Evolutionary conservation across 2,113 vertebrate species (phyloP), one percentile per base, ranked within the genome.

Genomic region (Trachemys scripta): DNA sequence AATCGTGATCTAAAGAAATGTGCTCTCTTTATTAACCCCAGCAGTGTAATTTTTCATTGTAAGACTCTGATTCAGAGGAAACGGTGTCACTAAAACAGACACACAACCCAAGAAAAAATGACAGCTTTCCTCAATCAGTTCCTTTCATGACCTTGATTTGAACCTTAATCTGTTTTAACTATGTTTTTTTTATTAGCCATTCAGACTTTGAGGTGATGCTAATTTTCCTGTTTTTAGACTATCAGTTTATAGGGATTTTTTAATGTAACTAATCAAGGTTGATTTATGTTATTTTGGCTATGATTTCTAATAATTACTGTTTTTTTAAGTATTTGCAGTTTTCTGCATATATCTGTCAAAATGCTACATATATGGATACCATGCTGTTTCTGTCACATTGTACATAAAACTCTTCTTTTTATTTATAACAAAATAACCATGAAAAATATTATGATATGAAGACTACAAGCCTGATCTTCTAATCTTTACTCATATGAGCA

Each of bases 141-240:
- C 95, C 98, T 98, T 98, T 98, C 97, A 93, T 98, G 98, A 98
- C 98, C 98, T 98, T 97, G 93, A 98, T 97, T 98, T 98, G 98
- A 98, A 98, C 98, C 97, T 97, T 98, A 98, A 98, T 98, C 97
- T 98, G 98, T 98, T 98, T 97, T 96, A 98, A 97, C 96, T 95
- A 95, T 97, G 97, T 97, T 98, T 97, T 98, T 98, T 98, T 98
- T 98, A 98, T 98, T 98, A 98, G 97, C 94, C 83, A 96, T 97
- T 96, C 96, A 96, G 93, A 95, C 96, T 97, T 80, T 96, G 96
- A 97, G 95, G 96, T 90, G 92, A 93, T 10, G 9, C 97, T 98
- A 96, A 98, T 98, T 98, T 98, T 97, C 98, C 98, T 98, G 97
- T 96, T 97, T 98, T 98, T 95, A 97, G 95, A 97, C 90, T 93